Evolutionary conservation across 2,888 invertebrate genomes (phyloP), one percentile per base, ranked within the genome.

Genomic region (Zaprionus obscuricornis): DNA sequence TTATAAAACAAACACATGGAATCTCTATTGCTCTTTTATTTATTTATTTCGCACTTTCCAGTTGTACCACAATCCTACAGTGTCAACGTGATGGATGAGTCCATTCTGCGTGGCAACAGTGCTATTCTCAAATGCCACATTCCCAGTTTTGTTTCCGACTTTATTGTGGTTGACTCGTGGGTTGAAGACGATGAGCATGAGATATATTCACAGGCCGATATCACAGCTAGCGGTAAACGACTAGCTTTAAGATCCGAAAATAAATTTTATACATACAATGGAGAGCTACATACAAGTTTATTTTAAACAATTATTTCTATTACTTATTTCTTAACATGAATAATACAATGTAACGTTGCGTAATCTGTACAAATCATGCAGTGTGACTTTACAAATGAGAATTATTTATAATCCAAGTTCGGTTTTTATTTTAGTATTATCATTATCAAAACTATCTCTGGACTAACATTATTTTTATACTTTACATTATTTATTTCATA

Each of bases 61-160:
- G 97, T 96, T 91, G 96, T 97, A 88, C 94, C 96, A 88, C 97
- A 97, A 93, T 93, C 93, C 77, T 97, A 96, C 92, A 94, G 94
- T 89, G 95, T 96, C 86, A 96, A 96, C 92, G 94, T 97, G 87
- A 96, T 96, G 96, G 96, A 96, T 90, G 96, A 97, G 91, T 96
- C 96, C 91, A 96, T 97, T 79, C 92, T 97, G 85, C 94, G 95
- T 90, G 96, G 96, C 87, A 97, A 97, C 91, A 95, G 96, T 84
- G 97, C 96, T 86, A 95, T 97, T 90, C 92, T 97, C 90, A 96
- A 97, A 93, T 97, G 97, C 92, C 96, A 96, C 91, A 96, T 97
- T 90, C 96, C 97, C 85, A 96, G 96, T 92, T 97, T 97, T 92
- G 96, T 97, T 78, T 95, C 96, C 87, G 97, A 97, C 92, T 97